These are phyloP conservation scores for Pangasius krempfi DNA, from an alignment of 2,797 vertebrate species.

Conservation along the genomic window DNA sequence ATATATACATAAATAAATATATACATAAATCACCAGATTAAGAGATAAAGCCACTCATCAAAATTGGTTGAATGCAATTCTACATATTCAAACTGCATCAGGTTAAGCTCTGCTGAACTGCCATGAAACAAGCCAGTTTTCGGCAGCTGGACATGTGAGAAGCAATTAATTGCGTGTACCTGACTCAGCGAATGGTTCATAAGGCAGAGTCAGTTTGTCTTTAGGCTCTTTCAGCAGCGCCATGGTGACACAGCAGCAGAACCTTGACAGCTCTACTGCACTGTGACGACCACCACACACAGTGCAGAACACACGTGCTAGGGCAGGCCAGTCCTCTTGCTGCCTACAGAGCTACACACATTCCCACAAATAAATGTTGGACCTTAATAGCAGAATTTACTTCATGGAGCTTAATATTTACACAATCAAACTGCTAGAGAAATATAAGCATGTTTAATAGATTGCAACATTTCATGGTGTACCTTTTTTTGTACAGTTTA, in stretches of 20 bases:
- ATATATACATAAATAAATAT: no score
- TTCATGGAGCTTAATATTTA: neutral
- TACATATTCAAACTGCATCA: neutral
- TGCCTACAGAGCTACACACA: conserved; percentile 81
- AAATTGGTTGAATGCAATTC: neutral
- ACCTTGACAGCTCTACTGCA: conserved; percentile 77
- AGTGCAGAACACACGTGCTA: conserved; percentile 80
- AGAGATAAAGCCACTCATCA: neutral
- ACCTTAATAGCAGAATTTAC: neutral
- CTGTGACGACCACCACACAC: conserved; percentile 75
- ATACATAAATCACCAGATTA: no score
- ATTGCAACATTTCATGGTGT: neutral
- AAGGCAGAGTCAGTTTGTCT: conserved; percentile 80
- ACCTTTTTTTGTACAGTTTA: neutral
- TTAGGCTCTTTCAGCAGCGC: conserved; percentile 78
- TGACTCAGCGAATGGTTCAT: conserved; percentile 83
- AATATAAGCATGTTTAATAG: neutral
- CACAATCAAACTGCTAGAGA: neutral
- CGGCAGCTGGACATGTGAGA: neutral
- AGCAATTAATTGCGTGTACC: conserved; percentile 69
- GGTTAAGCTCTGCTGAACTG: neutral
- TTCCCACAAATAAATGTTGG: conserved; percentile 14
- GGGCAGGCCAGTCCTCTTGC: conserved; percentile 82
- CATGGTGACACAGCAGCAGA: conserved; percentile 78
- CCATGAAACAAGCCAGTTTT: neutral